Evolutionary conservation across 2,113 vertebrate species (phyloP), one percentile per base, ranked within the genome.

Genomic region (Leptobrachium leishanense): DNA sequence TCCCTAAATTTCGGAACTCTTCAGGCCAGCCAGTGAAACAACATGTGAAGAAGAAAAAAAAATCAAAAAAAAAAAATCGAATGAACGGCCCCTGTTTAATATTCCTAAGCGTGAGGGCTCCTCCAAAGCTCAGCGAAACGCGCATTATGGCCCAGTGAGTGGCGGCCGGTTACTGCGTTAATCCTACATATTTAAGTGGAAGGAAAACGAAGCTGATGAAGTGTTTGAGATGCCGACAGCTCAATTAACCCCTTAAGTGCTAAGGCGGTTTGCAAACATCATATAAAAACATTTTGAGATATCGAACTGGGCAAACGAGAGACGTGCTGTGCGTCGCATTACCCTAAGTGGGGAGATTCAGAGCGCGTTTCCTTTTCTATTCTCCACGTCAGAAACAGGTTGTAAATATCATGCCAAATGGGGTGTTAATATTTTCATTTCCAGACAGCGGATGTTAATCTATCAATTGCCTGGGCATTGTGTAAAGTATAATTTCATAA

Each of bases 101-200:
- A 79, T 79, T 79, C 70, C 77, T 73, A 66, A 79, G 67, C 64
- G 50, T 68, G 64, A 42, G 55, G 62, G 77, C 70, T 73, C 62
- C 70, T 79, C 57, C 54, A 79, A 79, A 71, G 77, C 77, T 79
- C 77, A 79, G 63, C 66, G 77, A 74, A 68, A 80, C 63, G 53
- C 74, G 50, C 68, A 80, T 80, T 80, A 74, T 80, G 71, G 53
- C 70, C 64, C 65, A 74, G 46, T 80, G 77, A 68, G 71, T 59
- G 71, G 46, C 71, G 63, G 63, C 50, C 59, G 71, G 72, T 67
- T 74, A 80, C 55, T 62, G 70, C 42, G 40, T 59, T 80, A 74
- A 80, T 74, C 71, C 70, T 65, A 66, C 64, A 74, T 74, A 68
- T 80, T 80, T 80, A 79, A 74, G 71, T 80, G 63, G 71, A 74